Base-by-base conservation (phyloP, 2,888 invertebrate genomes). In the Antheraea assamensis region DNA sequence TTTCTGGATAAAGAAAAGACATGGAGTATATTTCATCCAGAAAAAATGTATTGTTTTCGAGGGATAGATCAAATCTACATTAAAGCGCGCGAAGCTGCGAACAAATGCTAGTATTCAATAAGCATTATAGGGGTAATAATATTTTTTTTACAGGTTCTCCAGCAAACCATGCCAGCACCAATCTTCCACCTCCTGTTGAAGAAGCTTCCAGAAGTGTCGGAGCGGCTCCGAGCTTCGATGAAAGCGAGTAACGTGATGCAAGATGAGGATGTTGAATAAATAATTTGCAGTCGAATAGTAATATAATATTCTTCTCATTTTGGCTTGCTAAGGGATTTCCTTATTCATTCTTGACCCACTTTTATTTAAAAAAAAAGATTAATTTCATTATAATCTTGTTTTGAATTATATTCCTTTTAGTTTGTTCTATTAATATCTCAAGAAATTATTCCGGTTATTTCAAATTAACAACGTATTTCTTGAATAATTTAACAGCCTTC, bases 81-180 rank as follows among this genome's bases (percentile, higher is more conserved):
- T n/a, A n/a, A n/a, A n/a, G n/a, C n/a, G n/a, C n/a, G n/a, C n/a
- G n/a, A n/a, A n/a, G n/a, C n/a, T n/a, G n/a, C n/a, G n/a, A n/a
- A n/a, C n/a, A n/a, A n/a, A n/a, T n/a, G n/a, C n/a, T n/a, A n/a
- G n/a, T n/a, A n/a, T n/a, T n/a, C n/a, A 10, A 24, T n/a, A 58
- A n/a, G 3, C 61, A 61, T 58, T 58, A 64, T 17, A 64, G 2
- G 4, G 30, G 5, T 1, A 10, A 61, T 47, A 66, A 61, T 72
- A n/a, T 72, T 15, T 66, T 75, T 35, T 55, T 73, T 79, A 0
- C 95, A 96, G 91, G 97, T 98, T 76, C 96, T 99, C 73, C 98
- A 99, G 92, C 98, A 99, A 92, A 99, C 99, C 55, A 95, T 99
- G 92, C 99, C 99, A 74, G 98, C 98, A 30, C 98, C 98, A 85